Conservation (phyloP, 35 echinoderm and acorn worm species). For the Heliocidaris tuberculata region DNA sequence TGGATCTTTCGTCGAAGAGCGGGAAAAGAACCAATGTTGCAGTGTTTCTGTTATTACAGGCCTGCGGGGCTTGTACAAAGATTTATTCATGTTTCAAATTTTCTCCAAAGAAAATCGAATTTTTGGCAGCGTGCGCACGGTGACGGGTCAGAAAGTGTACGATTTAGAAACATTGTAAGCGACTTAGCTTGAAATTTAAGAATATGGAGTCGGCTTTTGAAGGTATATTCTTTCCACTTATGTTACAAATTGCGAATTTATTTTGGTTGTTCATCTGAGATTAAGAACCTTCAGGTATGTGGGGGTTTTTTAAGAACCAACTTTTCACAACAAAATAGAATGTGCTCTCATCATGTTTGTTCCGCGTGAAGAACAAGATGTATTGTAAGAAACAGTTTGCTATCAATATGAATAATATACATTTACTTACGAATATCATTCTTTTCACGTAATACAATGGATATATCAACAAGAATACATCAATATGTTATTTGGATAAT, state of each 20-base stretch:
- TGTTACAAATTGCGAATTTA: too few species aligned
- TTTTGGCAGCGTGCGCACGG: neutral
- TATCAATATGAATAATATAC: too few species aligned
- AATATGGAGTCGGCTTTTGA: neutral
- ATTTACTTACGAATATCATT: too few species aligned
- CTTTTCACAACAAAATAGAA: neutral
- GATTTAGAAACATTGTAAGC: neutral
- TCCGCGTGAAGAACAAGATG: too few species aligned
- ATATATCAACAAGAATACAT: too few species aligned
- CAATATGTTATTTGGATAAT: too few species aligned
- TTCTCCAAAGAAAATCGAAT: neutral
- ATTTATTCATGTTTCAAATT: constrained; percentile 6
- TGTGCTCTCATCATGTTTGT: neutral
- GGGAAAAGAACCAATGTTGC: constrained; percentile 5
- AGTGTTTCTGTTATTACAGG: neutral
- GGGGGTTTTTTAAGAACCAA: too few species aligned
- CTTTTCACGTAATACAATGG: too few species aligned
- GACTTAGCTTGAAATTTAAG: neutral
- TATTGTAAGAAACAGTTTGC: too few species aligned
- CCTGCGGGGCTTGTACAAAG: neutral
- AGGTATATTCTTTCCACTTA: too few species aligned
- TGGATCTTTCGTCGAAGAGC: neutral
- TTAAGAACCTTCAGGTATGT: too few species aligned
- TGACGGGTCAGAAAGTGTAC: neutral
- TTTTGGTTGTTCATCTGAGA: too few species aligned